Evolutionary conservation across 1,140 invertebrate species (phyloP).

Genomic region (Parapsyche elsis): DNA sequence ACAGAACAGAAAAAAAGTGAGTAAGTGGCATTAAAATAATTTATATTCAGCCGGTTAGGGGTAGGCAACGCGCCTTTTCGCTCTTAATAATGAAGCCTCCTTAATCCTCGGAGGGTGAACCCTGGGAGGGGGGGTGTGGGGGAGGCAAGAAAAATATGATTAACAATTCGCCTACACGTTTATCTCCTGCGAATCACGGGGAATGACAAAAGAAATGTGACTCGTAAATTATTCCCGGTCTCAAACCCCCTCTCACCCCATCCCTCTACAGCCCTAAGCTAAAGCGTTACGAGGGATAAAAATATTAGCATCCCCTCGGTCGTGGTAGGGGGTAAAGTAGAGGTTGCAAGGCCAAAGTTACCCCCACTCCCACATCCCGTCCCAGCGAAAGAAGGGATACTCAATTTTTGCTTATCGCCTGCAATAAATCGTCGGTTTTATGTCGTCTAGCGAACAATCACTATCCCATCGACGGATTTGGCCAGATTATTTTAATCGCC

Average conservation of each 20-base stretch:
- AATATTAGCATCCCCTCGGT: conserved; percentile 55
- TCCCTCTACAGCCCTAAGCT: conserved; percentile 9
- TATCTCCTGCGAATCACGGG: conserved; percentile 56
- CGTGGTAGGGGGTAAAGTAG: background rate
- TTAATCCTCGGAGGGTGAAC: conserved; percentile 24
- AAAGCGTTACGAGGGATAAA: conserved; percentile 57
- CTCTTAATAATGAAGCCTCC: conserved; percentile 46
- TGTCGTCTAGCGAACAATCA: conserved; percentile 7
- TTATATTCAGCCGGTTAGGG: conserved; percentile 25
- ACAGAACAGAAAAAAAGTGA: conserved; percentile 10
- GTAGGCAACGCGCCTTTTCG: conserved; percentile 32
- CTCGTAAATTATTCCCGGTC: conserved; percentile 55
- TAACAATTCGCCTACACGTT: conserved; percentile 54
- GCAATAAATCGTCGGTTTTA: conserved; percentile 42
- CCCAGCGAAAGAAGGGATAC: conserved; percentile 31
- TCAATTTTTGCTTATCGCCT: conserved; percentile 44
- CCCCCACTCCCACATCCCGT: conserved; percentile 32
- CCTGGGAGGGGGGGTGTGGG: background rate
- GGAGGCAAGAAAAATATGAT: conserved; percentile 52
- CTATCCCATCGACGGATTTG: conserved; percentile 27
- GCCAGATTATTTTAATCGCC: background rate
- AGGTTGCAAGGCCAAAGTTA: background rate
- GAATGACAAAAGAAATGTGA: conserved; percentile 56
- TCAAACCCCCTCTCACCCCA: background rate
- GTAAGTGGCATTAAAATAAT: conserved; percentile 39